Evolutionary conservation across 2,113 vertebrate genomes (phyloP), one percentile per base, ranked within the genome.

Genomic region (Meles meles): DNA sequence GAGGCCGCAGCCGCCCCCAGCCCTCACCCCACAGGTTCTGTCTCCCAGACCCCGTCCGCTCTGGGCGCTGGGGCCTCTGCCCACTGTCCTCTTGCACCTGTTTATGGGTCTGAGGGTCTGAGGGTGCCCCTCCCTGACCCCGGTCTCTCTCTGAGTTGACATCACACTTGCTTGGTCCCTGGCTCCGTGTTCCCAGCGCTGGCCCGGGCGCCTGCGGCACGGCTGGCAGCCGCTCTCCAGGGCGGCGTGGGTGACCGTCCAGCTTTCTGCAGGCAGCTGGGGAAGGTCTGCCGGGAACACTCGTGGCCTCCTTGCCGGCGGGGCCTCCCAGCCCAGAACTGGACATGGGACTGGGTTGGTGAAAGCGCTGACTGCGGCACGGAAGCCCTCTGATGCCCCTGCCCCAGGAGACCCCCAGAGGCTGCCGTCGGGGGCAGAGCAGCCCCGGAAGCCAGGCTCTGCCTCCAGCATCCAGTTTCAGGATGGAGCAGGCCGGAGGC

Each of bases 311-410:
- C 29, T 9, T 34, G 88, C 72, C 69, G 34, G 76, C n/a, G 57
- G 34, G 31, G 10, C 61, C 42, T 55, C 77, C 63, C 57, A n/a
- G 37, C n/a, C 44, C 29, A 0, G 0, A 55, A 52, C 61, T 59
- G 95, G 89, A 97, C 95, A 80, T 5, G 13, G 85, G 49, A 25
- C 44, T n/a, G 25, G 90, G 82, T 1, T 0, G 27, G 39, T 31
- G 59, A 21, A 11, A 81, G 52, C 7, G 0, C n/a, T 52, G 49
- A 10, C 25, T 12, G 23, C 34, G 15, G 65, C n/a, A 34, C 6
- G n/a, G 21, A 29, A 21, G 3, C 15, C 49, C 44, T 21, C 12
- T 0, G 2, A 4, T 25, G 13, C 5, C 23, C 17, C 18, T 3
- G 2, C 21, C 15, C n/a, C 15, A 23, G 29, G 34, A 77, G 47